Base-by-base conservation (phyloP, 2,888 invertebrate species). In the Gryllus longicercus region DNA sequence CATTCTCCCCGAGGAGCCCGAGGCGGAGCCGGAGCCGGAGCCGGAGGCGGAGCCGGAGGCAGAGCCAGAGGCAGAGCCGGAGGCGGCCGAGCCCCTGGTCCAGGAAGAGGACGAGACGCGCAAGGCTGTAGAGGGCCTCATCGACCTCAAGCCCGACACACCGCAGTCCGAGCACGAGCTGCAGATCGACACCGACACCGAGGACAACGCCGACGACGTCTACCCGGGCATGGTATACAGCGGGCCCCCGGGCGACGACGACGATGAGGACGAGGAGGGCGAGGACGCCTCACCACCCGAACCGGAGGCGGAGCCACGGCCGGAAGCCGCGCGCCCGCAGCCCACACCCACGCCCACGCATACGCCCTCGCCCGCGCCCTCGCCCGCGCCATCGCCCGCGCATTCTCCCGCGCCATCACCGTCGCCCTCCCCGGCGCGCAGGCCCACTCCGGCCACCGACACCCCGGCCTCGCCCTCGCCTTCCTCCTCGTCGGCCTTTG, bases 181-280 rank as follows among this genome's bases (percentile, higher is more conserved):
- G 38, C 93, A 95, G 86, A 95, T 96, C 81, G 95, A 95, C 86
- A 95, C 95, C 0, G 95, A 95, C 84, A 94, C 94, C 12, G 95
- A 95, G 85, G 95, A 95, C 85, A 88, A 89, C 51, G 91, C 92
- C 78, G 93, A 93, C 89, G 90, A 82, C 87, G 85, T 0, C 85
- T 85, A 86, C 89, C 85, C 86, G 89, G 88, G 87, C 89, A 84
- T 86, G 49, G 86, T 87, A 75, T 85, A 63, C n/a, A 63, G 63
- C 5, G 63, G 63, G 16, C 63, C 63, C 16, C 63, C 63, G 4
- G 63, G 63, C 14, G 63, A 63, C 63, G 63, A 63, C n/a, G 63
- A 63, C 63, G 63, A 63, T 4, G 63, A 63, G 4, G 63, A 63
- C 5, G 63, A 63, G 63, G 63, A 18, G 38, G 38, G 38, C 38